Evolutionary conservation across 2,113 vertebrate genomes (phyloP), one percentile per base, ranked within the genome.

Genomic region (Salvelinus sp.): DNA sequence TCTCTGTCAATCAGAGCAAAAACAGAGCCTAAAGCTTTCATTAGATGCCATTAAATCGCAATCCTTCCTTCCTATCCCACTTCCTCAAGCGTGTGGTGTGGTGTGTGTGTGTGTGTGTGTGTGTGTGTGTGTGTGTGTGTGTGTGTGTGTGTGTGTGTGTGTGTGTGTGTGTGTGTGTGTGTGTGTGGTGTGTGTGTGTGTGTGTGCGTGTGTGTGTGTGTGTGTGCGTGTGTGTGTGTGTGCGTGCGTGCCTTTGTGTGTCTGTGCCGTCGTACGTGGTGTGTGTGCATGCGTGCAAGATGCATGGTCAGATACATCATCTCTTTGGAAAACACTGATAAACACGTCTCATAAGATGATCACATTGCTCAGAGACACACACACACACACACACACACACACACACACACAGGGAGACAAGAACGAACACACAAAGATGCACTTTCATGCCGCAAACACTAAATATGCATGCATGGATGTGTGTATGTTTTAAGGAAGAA

Each of bases 11-110:
- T 86, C 50, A 2, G 5, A 88, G 76, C 69, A 83, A 81, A 44
- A 44, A 84, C 65, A 70, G 77, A 79, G 74, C 84, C 83, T 83
- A 79, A 82, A 76, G 77, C 68, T 81, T 82, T 81, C 82, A 87
- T 85, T 82, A 83, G 44, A 86, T 74, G 64, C 71, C 74, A 72
- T 80, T 44, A 10, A 44, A 44, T 7, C 38, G 38, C 6, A 7
- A 44, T 44, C 74, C 65, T 80, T 76, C 65, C 48, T 69, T 76
- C 73, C 27, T 73, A 16, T 10, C 27, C 69, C 13, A 70, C 73
- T 58, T 58, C 22, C 25, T 47, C 25, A 75, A 33, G 2, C 70
- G 58, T n/a, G n/a, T n/a, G n/a, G n/a, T n/a, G n/a, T n/a, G n/a
- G 60, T 25, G n/a, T 71, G 65, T n/a, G 1, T 76, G 33, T 68